Evolutionary conservation across 1,140 invertebrate species (phyloP), one percentile per base, ranked within the genome.

Genomic region (Pseudomyrmex concolor): DNA sequence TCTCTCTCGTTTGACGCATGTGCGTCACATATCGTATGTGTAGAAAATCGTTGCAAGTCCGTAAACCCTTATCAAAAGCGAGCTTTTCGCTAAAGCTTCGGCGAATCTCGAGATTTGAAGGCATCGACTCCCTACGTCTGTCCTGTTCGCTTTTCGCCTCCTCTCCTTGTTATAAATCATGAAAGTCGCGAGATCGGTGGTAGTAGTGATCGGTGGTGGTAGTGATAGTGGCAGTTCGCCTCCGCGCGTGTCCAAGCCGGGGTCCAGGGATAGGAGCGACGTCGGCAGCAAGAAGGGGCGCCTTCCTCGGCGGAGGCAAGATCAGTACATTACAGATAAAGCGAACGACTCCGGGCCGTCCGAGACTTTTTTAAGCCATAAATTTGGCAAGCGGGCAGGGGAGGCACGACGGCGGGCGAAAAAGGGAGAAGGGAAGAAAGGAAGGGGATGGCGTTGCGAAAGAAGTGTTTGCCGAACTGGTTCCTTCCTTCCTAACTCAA

Each of bases 271-370:
- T 77, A 84, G 86, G 86, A 88, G 83, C 78, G 83, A 78, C 84
- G 85, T 87, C 71, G 59, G 63, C 57, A 59, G 71, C 22, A 87
- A 84, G 76, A 83, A 80, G 86, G 89, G 84, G 84, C 83, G 77
- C 72, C 83, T 60, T 84, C 84, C 78, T 88, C 93, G 92, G 92
- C 90, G 89, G 92, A 91, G 91, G 92, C 91, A 91, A 93, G 93
- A 94, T 94, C 93, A 93, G 93, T 94, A 94, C 93, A 94, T 94
- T 94, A 94, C 93, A 93, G 93, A 94, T 94, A 94, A 94, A 94
- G 91, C 91, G 90, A 91, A 92, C 89, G 92, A 93, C 91, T 89
- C 59, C 66, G 82, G 34, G 91, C 91, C 92, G 91, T 89, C 84
- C 83, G 87, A 92, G 92, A 93, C 91, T 94, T 94, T 94, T 94